Conservation (phyloP, 2,797 vertebrate genomes). For the Clarias platycephalus region DNA sequence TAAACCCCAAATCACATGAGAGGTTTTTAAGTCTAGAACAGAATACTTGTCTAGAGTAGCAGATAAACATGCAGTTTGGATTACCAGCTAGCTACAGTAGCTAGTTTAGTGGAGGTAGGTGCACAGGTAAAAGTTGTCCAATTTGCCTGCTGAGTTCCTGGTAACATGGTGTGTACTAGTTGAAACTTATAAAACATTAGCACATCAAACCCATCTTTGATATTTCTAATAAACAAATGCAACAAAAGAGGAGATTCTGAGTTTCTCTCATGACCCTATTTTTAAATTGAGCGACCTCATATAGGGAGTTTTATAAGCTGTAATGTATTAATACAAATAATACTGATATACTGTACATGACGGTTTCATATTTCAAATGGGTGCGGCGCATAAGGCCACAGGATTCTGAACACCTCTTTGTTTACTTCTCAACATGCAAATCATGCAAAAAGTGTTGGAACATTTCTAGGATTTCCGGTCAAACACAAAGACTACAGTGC, state of each 20-base stretch:
- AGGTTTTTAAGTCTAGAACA: background rate
- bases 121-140: background rate
- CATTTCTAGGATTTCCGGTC: background rate
- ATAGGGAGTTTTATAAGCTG: background rate
- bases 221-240: background rate
- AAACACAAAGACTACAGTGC: background rate
- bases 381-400: background rate
- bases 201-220: background rate
- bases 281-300: background rate
- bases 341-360: too few species aligned
- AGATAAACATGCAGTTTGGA: background rate
- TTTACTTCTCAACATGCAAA: conserved; percentile 10
- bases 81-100: background rate
- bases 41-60: background rate
- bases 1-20: background rate
- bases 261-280: background rate
- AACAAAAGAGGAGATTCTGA: background rate
- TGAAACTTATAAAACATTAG: background rate
- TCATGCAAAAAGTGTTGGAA: background rate
- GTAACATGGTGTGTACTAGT: background rate
- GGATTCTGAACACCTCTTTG: background rate
- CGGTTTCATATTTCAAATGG: too few species aligned
- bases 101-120: background rate
- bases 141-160: background rate
- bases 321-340: background rate